Evolutionary conservation across 2,888 invertebrate species (phyloP).

Genomic region (Allolobophora icterica): DNA sequence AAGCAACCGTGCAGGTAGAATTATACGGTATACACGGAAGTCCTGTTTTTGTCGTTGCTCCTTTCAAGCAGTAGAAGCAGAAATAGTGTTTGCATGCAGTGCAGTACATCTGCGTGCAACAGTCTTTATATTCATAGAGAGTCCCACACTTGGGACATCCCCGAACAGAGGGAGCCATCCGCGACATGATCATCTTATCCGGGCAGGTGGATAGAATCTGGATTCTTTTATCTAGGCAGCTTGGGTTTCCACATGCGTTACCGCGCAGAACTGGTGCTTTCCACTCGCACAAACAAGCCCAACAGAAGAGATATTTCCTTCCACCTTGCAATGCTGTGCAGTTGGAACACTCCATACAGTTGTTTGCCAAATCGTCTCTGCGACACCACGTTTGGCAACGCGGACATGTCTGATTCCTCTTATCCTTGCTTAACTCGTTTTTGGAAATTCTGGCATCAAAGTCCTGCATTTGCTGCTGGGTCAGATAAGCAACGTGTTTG

Average conservation of each 20-base stretch:
- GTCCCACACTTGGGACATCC: slow-evolving; percentile 35
- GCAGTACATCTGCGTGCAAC: slow-evolving; percentile 26
- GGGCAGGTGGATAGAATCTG: slow-evolving; percentile 29
- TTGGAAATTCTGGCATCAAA: slow-evolving; percentile 21
- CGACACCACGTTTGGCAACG: neutral
- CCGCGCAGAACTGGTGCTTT: neutral
- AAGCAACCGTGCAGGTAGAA: slow-evolving; percentile 25
- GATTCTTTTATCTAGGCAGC: slow-evolving; percentile 18
- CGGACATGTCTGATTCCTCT: slow-evolving; percentile 19
- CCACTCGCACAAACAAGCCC: slow-evolving; percentile 30
- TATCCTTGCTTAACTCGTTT: neutral
- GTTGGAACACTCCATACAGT: slow-evolving; percentile 24
- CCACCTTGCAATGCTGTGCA: slow-evolving; percentile 20
- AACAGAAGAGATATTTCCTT: slow-evolving; percentile 26
- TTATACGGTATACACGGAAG: slow-evolving; percentile 23
- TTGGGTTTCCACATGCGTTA: slow-evolving; percentile 23
- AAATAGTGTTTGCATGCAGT: slow-evolving; percentile 26
- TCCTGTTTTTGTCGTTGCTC: neutral
- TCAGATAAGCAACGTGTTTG: slow-evolving; percentile 12
- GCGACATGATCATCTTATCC: slow-evolving; percentile 30
- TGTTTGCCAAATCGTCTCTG: neutral
- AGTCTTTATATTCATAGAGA: neutral
- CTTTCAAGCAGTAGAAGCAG: slow-evolving; percentile 37
- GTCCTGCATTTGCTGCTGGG: neutral
- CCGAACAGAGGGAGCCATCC: slow-evolving; percentile 20